Evolutionary conservation across 2,113 vertebrate genomes (phyloP), one percentile per base, ranked within the genome.

Genomic region (Caranx ignobilis): DNA sequence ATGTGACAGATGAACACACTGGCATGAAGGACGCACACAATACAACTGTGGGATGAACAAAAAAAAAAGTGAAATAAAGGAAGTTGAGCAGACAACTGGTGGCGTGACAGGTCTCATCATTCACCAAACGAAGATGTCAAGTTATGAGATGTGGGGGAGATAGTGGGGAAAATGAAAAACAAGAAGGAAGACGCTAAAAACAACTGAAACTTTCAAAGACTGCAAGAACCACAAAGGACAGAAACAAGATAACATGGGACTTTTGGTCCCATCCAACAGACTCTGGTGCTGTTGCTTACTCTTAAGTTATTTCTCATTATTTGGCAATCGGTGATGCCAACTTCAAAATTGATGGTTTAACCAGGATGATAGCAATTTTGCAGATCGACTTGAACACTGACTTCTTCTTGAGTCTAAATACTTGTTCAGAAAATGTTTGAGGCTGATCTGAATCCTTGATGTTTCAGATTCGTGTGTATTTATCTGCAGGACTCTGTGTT

Each of bases 51-150:
- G 66, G 68, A 61, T n/a, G 34, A 69, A 81, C 26, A 43, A 56
- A 86, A 55, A 56, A 86, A 55, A 70, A 26, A 5, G 13, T 3
- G 11, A 15, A 69, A 52, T 41, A 72, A 71, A 39, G 41, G 64
- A 60, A 59, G 21, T 52, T 0, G 19, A 67, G 60, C 15, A 48
- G 41, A 73, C 39, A 6, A 11, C 13, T 8, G 18, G 50, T 5
- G 31, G 32, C 52, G 35, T 61, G 65, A 74, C 66, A 55, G 68
- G 12, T 75, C 43, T 26, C 35, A 62, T 85, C 79, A 50, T 13
- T 73, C 63, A 7, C 71, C 19, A 57, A 61, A 84, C 61, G 80
- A 85, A 82, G 65, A 76, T 4, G 5, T 74, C 26, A 15, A 65
- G 61, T 19, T 60, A 11, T n/a, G n/a, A 15, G 45, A 75, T 39